Conservation (phyloP, 2,113 vertebrate species). For the Pseudorectes ferrugineus region DNA sequence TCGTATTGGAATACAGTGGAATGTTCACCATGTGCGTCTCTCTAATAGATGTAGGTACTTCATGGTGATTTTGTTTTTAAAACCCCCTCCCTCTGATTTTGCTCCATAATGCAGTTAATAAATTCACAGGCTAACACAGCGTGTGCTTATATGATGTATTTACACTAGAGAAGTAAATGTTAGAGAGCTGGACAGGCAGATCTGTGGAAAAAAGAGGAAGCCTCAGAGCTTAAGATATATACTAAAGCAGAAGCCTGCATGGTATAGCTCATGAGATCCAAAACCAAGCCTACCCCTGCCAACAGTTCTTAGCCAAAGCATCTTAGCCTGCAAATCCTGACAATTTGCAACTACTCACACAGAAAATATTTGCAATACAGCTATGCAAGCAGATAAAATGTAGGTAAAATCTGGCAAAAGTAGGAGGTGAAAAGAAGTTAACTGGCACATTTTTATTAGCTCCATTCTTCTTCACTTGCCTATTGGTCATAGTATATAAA, state of each 20-base stretch:
- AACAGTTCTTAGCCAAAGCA: neutral
- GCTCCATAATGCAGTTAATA: neutral
- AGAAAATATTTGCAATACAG: neutral
- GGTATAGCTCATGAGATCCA: neutral
- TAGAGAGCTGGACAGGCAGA: neutral
- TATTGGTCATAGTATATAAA: neutral
- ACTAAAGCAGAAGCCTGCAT: neutral
- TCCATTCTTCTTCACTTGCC: neutral
- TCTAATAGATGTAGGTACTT: constrained; percentile 42
- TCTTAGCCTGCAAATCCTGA: neutral
- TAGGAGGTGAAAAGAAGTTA: neutral
- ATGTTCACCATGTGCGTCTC: constrained; percentile 3
- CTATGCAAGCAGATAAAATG: neutral
- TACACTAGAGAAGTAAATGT: neutral
- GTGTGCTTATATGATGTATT: neutral
- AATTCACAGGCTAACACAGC: neutral
- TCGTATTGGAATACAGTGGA: constrained; percentile 38
- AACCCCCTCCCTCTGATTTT: neutral
- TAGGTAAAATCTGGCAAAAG: neutral
- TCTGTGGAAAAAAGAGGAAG: neutral
- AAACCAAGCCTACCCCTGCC: neutral
- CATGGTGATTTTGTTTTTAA: constrained; percentile 39
- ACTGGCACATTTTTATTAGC: neutral
- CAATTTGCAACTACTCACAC: neutral
- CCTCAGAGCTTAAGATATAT: neutral